Evolutionary conservation across 2,113 vertebrate genomes (phyloP).

Genomic region (Eulemur rufifrons): DNA sequence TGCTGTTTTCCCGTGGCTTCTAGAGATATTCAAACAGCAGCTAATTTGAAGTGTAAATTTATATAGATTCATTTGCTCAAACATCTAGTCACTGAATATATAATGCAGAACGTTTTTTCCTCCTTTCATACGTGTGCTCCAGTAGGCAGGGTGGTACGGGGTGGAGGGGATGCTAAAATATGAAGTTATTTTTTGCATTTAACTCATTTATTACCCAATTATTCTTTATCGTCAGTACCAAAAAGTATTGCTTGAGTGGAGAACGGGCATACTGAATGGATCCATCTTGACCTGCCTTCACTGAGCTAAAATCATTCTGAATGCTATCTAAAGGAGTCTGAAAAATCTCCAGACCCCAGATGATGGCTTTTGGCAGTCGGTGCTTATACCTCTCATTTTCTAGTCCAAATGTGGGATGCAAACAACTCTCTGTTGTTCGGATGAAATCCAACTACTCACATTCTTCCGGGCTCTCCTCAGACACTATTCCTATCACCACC

Average conservation of each 20-base stretch:
- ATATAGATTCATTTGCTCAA: not conserved
- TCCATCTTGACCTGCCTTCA: not conserved
- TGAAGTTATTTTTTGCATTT: constrained; percentile 7
- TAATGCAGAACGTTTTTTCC: not conserved
- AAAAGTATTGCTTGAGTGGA: not conserved
- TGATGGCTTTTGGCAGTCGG: constrained; percentile 23
- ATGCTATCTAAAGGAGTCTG: not conserved
- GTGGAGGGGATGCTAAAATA: not conserved
- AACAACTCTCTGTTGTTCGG: not conserved
- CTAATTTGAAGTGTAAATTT: not conserved
- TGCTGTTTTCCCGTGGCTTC: not conserved
- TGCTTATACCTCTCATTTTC: constrained; percentile 30
- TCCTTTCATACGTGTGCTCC: not conserved
- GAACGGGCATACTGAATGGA: not conserved
- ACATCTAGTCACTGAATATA: not conserved
- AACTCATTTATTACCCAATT: not conserved
- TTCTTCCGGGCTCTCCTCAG: constrained; percentile 27
- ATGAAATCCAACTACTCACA: not conserved
- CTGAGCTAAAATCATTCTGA: not conserved
- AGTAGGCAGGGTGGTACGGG: not conserved
- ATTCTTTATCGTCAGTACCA: not conserved
- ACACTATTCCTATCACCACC: not conserved
- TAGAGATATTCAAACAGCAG: not conserved
- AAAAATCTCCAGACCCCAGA: not conserved
- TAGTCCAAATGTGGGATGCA: constrained; percentile 11